Percentiles rank a stretch among this genome's conserved stretches.
These are phyloP conservation scores for Brachyalestes nurse DNA, from an alignment of 2,797 vertebrate genomes.

Conservation along the genomic window DNA sequence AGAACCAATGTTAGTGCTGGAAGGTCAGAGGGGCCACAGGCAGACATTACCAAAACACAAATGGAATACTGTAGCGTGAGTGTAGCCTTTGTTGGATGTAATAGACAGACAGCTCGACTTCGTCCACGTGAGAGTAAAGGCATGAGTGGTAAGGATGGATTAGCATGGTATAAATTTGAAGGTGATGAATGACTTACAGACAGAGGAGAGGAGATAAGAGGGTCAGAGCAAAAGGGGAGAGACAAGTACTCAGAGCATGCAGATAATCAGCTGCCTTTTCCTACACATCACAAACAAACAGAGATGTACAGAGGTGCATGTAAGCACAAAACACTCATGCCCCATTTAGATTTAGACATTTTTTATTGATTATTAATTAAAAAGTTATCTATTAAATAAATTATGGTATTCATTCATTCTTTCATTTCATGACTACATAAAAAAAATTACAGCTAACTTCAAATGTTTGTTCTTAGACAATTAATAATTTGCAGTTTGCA, in stretches of 20 bases:
- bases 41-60: not conserved
- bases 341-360: not conserved
- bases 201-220: constrained; percentile 8
- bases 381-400: too few relatives aligned
- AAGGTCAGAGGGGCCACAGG: constrained; percentile 11
- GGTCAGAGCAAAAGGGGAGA: not conserved
- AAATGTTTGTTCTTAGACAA: too few relatives aligned
- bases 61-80: not conserved
- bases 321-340: not conserved
- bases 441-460: too few relatives aligned
- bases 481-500: not conserved
- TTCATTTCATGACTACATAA: too few relatives aligned
- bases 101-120: constrained; percentile 13
- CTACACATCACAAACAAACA: not conserved
- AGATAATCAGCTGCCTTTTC: not conserved
- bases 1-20: not conserved
- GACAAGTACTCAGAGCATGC: constrained; percentile 30
- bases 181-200: constrained; percentile 42
- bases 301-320: not conserved
- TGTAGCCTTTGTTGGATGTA: constrained; percentile 18
- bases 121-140: constrained; percentile 21
- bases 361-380: too few relatives aligned
- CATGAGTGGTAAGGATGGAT: constrained; percentile 11
- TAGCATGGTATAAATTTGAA: constrained; percentile 35
- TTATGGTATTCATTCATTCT: too few relatives aligned